phyloP scores from a whole-genome alignment of 2,797 vertebrate genomes.

The Vultur gryphus region DNA sequence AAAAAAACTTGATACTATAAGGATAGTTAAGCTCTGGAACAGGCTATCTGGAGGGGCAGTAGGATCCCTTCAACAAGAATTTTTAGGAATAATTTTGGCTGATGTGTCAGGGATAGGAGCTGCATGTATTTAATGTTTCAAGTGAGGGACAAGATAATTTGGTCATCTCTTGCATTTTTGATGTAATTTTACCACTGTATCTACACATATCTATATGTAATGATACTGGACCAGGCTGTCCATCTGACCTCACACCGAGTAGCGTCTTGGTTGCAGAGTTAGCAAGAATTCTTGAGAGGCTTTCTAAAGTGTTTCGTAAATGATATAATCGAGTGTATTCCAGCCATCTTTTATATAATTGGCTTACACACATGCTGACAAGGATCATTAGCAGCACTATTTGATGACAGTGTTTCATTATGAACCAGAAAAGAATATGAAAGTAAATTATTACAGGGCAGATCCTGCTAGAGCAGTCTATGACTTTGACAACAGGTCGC shows the following conservation, averaged over 20 bases:
- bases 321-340: background rate
- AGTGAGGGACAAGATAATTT: background rate
- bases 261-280: background rate
- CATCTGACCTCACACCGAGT: background rate
- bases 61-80: background rate
- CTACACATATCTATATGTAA: rapidly evolving
- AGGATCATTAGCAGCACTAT: background rate
- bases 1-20: background rate
- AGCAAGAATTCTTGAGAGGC: background rate
- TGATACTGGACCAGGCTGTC: background rate
- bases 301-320: background rate
- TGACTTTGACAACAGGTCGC: background rate
- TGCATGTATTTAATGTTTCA: background rate
- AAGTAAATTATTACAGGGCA: background rate
- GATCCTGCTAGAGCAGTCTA: background rate
- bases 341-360: background rate
- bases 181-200: background rate
- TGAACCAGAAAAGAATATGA: background rate
- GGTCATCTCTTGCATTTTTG: background rate
- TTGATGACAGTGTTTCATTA: background rate
- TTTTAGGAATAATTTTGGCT: background rate
- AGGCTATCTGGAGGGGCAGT: background rate
- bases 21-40: background rate
- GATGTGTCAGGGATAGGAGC: background rate
- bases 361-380: background rate